Conservation (phyloP, 2,113 vertebrate species). For the Kobus ellipsiprymnus region DNA sequence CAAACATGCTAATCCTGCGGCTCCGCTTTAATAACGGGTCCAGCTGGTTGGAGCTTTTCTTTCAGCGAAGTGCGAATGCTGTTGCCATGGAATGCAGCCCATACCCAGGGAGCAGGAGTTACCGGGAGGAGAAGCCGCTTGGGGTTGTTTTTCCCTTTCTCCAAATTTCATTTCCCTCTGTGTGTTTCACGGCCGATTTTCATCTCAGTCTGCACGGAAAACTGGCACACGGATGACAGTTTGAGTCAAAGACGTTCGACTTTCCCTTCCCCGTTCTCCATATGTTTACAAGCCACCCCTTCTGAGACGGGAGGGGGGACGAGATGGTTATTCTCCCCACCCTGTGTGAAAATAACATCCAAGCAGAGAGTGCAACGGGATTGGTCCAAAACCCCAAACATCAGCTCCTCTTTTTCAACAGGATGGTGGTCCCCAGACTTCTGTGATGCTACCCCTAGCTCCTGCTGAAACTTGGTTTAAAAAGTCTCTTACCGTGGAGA, state of each 20-base stretch:
- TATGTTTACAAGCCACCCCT: constrained; percentile 50
- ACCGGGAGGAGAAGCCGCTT: constrained; percentile 62
- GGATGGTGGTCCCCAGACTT: background rate
- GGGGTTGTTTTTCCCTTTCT: constrained; percentile 28
- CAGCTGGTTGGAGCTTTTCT: constrained; percentile 81
- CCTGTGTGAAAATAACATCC: constrained; percentile 60
- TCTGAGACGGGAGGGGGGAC: constrained; percentile 46
- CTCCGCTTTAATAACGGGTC: constrained; percentile 76
- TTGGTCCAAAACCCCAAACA: background rate
- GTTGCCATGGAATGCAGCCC: constrained; percentile 82
- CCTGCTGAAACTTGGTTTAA: background rate
- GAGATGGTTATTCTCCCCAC: constrained; percentile 54
- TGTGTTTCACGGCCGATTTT: background rate
- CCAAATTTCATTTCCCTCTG: background rate
- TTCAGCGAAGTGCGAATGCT: constrained; percentile 79
- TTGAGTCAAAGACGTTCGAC: constrained; percentile 1
- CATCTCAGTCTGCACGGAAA: background rate
- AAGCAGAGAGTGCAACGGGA: constrained; percentile 16
- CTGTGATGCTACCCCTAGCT: background rate
- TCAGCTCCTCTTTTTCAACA: background rate
- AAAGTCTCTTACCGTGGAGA: background rate
- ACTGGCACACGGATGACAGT: background rate
- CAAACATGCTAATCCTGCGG: constrained; percentile 75
- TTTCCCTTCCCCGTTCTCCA: background rate
- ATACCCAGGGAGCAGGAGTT: constrained; percentile 71